Evolutionary conservation across 2,113 vertebrate genomes (phyloP), one percentile per base, ranked within the genome.

Genomic region (Cephalopholis sonnerati): DNA sequence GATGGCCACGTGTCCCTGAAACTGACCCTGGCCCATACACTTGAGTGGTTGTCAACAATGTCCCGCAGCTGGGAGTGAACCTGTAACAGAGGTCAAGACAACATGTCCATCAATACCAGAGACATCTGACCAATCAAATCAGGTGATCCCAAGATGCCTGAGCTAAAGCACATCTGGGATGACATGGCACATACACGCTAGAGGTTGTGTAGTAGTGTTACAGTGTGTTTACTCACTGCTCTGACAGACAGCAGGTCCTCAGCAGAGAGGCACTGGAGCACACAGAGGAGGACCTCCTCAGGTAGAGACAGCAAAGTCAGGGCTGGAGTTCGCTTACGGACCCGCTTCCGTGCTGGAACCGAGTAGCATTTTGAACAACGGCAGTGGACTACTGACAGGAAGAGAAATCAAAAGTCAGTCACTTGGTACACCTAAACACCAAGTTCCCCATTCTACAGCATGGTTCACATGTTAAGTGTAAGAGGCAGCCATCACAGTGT

Each of bases 1-100:
- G 97, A 96, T 17, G 98, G 98, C 98, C 98, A 99, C 2, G 94
- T 90, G 55, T 99, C 98, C 73, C 96, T 96, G 88, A 99, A 99
- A 90, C 93, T 97, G 87, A 97, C 97, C 80, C 95, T 95, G 0
- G 97, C 97, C 98, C 98, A 99, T 12, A 99, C 95, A 24, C 97
- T 98, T 51, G 96, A 94, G 41, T 98, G 97, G 91, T 94, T 96
- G 92, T 99, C 98, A 66, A 99, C 95, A 71, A 99, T 95, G 92
- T 96, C 96, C 85, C 96, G 95, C 25, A 99, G 94, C 80, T 96
- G 97, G 1, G 98, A 97, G 83, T 99, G 96, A 3, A 99, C 98
- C 98, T 99, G 87, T 2, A 46, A 80, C 6, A 86, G 7, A 73
- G 1, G 16, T 20, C 2, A 18, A 39, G 3, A 48, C 24, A 78